Conservation (phyloP, 2,888 invertebrate species). For the Hydrotaea cyrtoneurina region DNA sequence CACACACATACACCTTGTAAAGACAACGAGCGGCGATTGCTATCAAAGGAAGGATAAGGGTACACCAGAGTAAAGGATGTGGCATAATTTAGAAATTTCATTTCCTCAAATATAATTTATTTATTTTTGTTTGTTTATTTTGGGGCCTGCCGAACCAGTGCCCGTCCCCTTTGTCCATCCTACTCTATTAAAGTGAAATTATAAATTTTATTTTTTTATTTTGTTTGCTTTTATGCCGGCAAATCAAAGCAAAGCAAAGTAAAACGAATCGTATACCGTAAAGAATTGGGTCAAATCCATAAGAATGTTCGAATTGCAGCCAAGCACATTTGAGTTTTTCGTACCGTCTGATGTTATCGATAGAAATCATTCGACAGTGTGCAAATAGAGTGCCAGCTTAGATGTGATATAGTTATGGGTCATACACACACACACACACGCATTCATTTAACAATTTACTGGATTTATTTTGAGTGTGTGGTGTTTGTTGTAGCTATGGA, state of each 20-base stretch:
- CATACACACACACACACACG: conserved; percentile 23
- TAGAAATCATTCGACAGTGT: conserved; percentile 9
- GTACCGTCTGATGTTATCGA: not conserved
- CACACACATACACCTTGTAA: not conserved
- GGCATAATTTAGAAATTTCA: not conserved
- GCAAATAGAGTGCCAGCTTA: not conserved
- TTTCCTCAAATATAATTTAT: not conserved
- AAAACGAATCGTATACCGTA: too few relatives aligned
- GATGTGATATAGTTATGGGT: not conserved
- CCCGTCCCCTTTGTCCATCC: not conserved
- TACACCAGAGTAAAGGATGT: not conserved
- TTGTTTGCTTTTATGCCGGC: not conserved
- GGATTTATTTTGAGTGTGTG: conserved; percentile 1
- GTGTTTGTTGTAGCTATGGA: not conserved
- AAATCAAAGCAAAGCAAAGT: too few relatives aligned
- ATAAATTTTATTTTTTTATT: conserved; percentile 23
- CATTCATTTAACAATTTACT: not conserved
- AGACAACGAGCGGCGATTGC: not conserved
- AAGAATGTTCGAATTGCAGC: not conserved
- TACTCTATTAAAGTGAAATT: not conserved
- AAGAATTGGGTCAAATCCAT: conserved; percentile 38
- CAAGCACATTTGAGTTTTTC: not conserved
- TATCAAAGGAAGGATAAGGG: not conserved
- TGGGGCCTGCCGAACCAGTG: not conserved
- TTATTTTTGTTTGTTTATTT: not conserved